phyloP scores from a whole-genome alignment of 2,888 invertebrate species.

The Philereme vetulata region DNA sequence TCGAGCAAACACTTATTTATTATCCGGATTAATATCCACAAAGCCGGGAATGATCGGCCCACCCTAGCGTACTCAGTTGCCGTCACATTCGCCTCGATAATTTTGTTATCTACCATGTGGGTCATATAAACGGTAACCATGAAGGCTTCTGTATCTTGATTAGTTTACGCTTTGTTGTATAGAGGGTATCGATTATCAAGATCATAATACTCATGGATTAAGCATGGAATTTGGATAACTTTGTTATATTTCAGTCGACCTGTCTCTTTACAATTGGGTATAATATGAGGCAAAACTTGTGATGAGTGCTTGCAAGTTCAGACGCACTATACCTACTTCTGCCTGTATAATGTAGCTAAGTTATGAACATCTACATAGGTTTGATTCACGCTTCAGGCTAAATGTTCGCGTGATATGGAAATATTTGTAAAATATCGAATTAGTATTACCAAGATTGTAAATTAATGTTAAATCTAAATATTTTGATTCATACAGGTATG shows the following conservation, averaged over 20 bases:
- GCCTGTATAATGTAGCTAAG: no score
- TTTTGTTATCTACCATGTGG: conserved; percentile 54
- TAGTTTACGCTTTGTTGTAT: conserved; percentile 20
- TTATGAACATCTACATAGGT: no score
- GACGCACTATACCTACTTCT: no score
- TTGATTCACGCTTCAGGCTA: no score
- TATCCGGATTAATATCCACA: not conserved
- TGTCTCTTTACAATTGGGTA: no score
- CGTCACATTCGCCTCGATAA: conserved; percentile 58
- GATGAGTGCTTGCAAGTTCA: no score
- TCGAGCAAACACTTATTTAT: not conserved
- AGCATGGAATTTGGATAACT: conserved; percentile 30
- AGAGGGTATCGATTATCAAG: conserved; percentile 12
- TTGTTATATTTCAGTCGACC: not conserved
- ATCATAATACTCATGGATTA: conserved; percentile 36
- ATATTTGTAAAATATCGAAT: no score
- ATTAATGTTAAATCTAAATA: no score
- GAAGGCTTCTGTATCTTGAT: conserved; percentile 51
- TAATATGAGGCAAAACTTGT: no score
- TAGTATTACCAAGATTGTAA: no score
- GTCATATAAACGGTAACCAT: conserved; percentile 44
- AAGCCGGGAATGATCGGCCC: not conserved
- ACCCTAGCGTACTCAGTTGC: conserved; percentile 58
- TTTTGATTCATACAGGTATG: no score
- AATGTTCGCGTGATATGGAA: no score